Evolutionary conservation across 2,113 vertebrate species (phyloP).

Genomic region (Stigmatopora argus): DNA sequence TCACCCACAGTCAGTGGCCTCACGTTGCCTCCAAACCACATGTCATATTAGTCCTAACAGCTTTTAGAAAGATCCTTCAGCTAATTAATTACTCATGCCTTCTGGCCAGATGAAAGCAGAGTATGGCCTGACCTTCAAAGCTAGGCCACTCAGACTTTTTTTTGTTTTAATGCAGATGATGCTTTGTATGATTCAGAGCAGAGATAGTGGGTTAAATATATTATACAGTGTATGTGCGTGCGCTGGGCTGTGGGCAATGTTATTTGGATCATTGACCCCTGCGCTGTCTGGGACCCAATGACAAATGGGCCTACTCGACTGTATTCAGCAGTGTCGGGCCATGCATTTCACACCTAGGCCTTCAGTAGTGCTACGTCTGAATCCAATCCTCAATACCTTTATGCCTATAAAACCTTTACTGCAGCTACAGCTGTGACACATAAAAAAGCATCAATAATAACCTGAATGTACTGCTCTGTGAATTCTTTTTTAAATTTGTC

Average conservation of each 20-base stretch:
- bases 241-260: not conserved
- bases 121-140: slow-evolving; percentile 20
- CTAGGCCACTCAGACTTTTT: slow-evolving; percentile 32
- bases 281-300: slow-evolving; percentile 33
- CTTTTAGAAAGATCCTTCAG: not conserved
- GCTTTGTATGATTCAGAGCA: slow-evolving; percentile 27
- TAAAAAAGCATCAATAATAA: no score
- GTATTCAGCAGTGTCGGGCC: slow-evolving; percentile 21
- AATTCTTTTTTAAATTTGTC: no score
- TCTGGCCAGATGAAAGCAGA: slow-evolving; percentile 23
- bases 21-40: not conserved
- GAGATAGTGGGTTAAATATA: slow-evolving; percentile 1
- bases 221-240: slow-evolving; percentile 27
- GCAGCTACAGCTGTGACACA: no score
- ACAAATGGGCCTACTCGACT: slow-evolving; percentile 44
- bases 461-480: no score
- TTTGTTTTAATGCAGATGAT: slow-evolving; percentile 29
- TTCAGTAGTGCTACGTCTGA: no score
- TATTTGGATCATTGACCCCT: slow-evolving; percentile 23
- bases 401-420: no score
- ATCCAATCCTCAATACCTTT: no score
- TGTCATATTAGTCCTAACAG: not conserved
- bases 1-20: no score
- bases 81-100: slow-evolving; percentile 6
- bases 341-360: no score